Base-by-base conservation (phyloP, 2,888 invertebrate genomes). In the Thera obeliscata region DNA sequence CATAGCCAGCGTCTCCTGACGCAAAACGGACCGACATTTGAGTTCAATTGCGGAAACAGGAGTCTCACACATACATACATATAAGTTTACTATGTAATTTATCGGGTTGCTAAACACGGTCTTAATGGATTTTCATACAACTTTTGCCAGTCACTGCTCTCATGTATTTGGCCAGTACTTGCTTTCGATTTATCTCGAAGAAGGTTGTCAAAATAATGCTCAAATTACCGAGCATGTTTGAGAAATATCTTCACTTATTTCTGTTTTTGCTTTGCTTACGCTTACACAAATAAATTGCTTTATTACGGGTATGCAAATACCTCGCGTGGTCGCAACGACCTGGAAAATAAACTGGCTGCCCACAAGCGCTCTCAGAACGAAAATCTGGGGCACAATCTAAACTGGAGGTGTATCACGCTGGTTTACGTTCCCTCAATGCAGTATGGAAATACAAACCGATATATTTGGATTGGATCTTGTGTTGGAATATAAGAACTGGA, bases 351-450 rank as follows among this genome's bases (percentile, higher is more conserved):
- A 85, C 81, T 78, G 77, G 78, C 80, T 80, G 78, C 76, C 82
- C 74, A 81, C 79, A 75, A 76, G 78, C 77, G 74, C 76, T 74
- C 79, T 77, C 81, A 82, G 56, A 56, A 55, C 78, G 77, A 76
- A 80, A 86, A 89, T 88, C 85, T 87, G 81, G 88, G 81, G 76
- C 87, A 81, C 81, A 82, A 83, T 85, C 83, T 86, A 77, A 80
- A 81, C 79, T 79, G 71, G 70, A 73, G 68, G 64, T 71, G 66
- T 75, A 75, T 70, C 61, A 71, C 70, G 74, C 74, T 72, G 72
- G 69, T 77, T 73, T 73, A 72, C 67, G 69, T 77, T 75, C 67
- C 61, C 72, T 75, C 75, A 79, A 78, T 73, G 77, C 74, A 68
- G 71, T 78, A 76, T 78, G 75, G 72, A 72, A 73, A 75, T 73